These are phyloP conservation scores for Alectura lathami DNA, from an alignment of 2,113 vertebrate genomes.

Conservation along the genomic window DNA sequence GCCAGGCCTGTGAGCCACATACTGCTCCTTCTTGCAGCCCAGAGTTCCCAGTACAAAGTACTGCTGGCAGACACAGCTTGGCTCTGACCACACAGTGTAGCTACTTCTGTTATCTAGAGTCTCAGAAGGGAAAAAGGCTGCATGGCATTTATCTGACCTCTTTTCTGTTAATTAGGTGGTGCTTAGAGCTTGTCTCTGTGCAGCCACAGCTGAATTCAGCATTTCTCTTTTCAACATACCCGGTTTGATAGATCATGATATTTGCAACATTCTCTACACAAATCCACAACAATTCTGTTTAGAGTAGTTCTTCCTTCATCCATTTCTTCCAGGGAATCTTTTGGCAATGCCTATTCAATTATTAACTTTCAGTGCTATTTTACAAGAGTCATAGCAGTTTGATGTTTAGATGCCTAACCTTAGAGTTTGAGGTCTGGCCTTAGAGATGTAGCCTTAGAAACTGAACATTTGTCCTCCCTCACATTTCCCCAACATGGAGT, in stretches of 20 bases:
- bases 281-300: neutral
- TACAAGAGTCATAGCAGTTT: neutral
- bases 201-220: neutral
- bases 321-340: neutral
- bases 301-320: neutral
- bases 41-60: neutral
- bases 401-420: neutral
- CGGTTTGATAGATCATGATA: neutral
- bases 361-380: neutral
- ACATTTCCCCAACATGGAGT: neutral
- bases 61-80: fast-evolving
- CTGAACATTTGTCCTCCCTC: neutral
- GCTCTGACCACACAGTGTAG: neutral
- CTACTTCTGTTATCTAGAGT: neutral
- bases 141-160: neutral
- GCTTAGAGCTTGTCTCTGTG: neutral
- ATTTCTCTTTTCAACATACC: neutral
- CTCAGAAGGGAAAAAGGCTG: neutral
- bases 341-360: neutral
- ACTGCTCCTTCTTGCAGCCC: neutral
- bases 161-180: neutral
- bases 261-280: neutral
- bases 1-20: neutral
- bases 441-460: neutral
- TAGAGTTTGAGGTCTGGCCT: neutral